Evolutionary conservation across 1,140 invertebrate genomes (phyloP), one percentile per base, ranked within the genome.

Genomic region (Leptopilina boulardi): DNA sequence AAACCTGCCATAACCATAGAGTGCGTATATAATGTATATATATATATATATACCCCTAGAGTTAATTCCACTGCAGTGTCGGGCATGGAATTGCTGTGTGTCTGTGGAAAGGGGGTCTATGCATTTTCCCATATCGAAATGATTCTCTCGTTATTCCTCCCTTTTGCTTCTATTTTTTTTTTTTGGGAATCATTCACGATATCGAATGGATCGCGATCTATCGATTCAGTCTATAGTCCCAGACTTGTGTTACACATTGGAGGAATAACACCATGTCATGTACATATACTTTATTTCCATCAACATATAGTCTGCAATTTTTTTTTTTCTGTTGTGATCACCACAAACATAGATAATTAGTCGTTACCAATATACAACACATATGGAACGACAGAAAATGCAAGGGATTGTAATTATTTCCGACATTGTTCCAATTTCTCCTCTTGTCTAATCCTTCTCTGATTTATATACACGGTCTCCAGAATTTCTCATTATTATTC

Each of bases 101-200:
- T 41, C 23, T 23, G 42, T 59, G 38, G 66, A 79, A 70, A 74
- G 38, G 15, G 23, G 34, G 34, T 8, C 34, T 30, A 54, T 70
- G 71, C 76, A 77, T 82, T 80, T 78, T 75, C n/a, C 47, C 51
- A 70, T 73, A 73, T 77, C 51, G 70, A 71, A 72, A 78, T 82
- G 59, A 78, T 80, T 81, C 71, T 81, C 71, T 77, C 78, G 72
- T 70, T 21, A 11, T 23, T n/a, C 13, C 0, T 59, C 71, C 41
- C 76, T 34, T 34, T 26, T 51, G 13, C 30, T 42, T 9, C 23
- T 21, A n/a, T n/a, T 30, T 6, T 75, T 44, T 78, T 76, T 71
- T 78, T 76, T 71, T 19, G 18, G 66, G 77, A 80, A 82, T 82
- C 78, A 80, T 78, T 59, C 77, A 23, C 78, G 73, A 71, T 80